Evolutionary conservation across 2,797 vertebrate genomes (phyloP), one percentile per base, ranked within the genome.

Genomic region (Manis pentadactyla): DNA sequence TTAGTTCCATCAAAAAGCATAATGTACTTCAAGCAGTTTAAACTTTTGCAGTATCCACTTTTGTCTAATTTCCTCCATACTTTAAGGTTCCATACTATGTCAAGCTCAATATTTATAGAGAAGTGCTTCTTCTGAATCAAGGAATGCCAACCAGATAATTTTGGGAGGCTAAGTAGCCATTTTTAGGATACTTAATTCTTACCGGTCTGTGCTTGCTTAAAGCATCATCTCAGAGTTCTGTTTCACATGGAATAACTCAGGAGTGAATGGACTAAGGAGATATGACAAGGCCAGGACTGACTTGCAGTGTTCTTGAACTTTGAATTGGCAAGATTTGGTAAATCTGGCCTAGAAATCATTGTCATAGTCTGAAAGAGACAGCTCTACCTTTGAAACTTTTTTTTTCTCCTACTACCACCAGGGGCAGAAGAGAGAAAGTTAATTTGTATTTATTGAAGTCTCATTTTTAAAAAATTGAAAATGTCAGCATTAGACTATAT

Each of bases 21-120:
- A 71, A 87, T 59, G 27, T 55, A 83, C 57, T 71, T 95, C 61
- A 98, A 96, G 96, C 97, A 97, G 75, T 92, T 93, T 95, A 89
- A 96, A 79, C 88, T 97, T 96, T 92, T 96, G 93, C 92, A 93
- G 55, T 86, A 64, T 97, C 97, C 51, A 82, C 0, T 17, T 97
- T 95, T 97, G 97, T 97, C 93, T 97, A 96, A 96, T 98, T 91
- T 97, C 90, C 94, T 97, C 55, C 96, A 96, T 69, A 97, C 96
- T 97, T 97, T 97, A 93, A 98, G 97, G 92, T 86, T 97, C 92
- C 96, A 96, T 96, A 97, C 91, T 98, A 97, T 14, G 95, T 97
- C 97, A 98, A 95, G 93, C 96, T 97, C 63, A 96, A 97, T 97
- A 97, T 97, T 92, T 97, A 97, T 93, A 96, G 98, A 98, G 97